Conservation (phyloP, 2,113 vertebrate species). For the Oenanthe oenanthe region DNA sequence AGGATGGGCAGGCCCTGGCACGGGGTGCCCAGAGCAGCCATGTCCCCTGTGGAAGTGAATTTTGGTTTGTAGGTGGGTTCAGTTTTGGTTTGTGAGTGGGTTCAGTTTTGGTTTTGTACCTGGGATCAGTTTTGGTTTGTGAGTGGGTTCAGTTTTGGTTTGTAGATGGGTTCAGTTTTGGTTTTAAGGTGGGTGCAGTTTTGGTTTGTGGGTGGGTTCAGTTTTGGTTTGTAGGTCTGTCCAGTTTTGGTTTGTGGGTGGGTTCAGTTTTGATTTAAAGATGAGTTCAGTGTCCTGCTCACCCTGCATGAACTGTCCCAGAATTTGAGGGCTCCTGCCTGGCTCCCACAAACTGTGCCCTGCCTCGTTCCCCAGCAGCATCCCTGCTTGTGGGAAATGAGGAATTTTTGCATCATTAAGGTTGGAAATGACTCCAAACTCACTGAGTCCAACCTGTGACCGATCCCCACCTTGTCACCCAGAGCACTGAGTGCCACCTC, state of each 20-base stretch:
- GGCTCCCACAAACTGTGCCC: background rate
- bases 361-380: rapidly evolving
- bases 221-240: too few relatives aligned
- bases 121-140: background rate
- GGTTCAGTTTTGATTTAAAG: background rate
- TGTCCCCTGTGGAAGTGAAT: background rate
- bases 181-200: too few relatives aligned
- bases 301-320: rapidly evolving
- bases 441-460: background rate
- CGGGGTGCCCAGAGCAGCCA: background rate
- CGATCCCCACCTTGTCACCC: background rate
- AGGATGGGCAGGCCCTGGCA: background rate
- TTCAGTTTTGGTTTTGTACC: too few relatives aligned
- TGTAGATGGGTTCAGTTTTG: background rate
- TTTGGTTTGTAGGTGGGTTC: background rate
- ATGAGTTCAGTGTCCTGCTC: background rate
- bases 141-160: too few relatives aligned
- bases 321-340: background rate
- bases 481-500: background rate
- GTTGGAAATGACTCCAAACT: background rate
- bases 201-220: too few relatives aligned
- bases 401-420: background rate
- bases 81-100: too few relatives aligned
- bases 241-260: background rate
- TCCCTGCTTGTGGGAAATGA: background rate